These are phyloP conservation scores for Echinometra lucunter DNA, from an alignment of 53 echinoderm and acorn worm genomes.

Conservation along the genomic window DNA sequence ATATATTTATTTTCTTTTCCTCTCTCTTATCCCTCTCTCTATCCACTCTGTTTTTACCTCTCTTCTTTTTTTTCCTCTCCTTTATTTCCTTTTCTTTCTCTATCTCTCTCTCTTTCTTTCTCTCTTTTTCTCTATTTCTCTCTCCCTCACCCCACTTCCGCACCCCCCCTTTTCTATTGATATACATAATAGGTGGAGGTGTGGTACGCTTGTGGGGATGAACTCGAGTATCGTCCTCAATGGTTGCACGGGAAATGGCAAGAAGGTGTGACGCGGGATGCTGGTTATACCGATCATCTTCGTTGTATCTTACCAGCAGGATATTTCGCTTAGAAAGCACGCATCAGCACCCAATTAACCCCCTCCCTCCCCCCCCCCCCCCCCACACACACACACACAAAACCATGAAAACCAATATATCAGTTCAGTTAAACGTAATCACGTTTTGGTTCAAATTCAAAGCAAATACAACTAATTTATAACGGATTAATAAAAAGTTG, in stretches of 20 bases:
- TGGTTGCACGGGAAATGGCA: conserved; percentile 88
- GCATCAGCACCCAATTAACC: too few species aligned
- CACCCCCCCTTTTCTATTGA: too few species aligned
- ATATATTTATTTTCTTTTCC: background rate
- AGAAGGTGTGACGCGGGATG: conserved; percentile 65
- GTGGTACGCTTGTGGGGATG: conserved; percentile 80
- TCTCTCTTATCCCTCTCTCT: background rate
- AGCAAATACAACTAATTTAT: too few species aligned
- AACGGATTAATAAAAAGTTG: too few species aligned
- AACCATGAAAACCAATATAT: too few species aligned
- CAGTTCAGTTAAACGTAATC: too few species aligned
- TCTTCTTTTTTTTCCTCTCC: background rate
- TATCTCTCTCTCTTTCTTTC: too few species aligned
- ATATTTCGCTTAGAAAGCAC: background rate
- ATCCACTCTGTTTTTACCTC: background rate
- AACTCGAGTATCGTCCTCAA: conserved; percentile 77
- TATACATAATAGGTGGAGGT: conserved; percentile 64
- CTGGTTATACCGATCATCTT: conserved; percentile 88
- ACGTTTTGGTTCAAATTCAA: too few species aligned
- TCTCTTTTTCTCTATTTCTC: background rate
- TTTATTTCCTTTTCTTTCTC: background rate
- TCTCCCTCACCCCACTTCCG: background rate
- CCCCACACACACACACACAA: too few species aligned
- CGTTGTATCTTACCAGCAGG: conserved; percentile 82
- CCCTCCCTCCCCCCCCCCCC: too few species aligned